Percentiles rank a stretch among this genome's conserved stretches.
These are phyloP conservation scores for Palythoa caribaeorum DNA, from an alignment of 92 coral and sea anemone species.

Conservation along the genomic window DNA sequence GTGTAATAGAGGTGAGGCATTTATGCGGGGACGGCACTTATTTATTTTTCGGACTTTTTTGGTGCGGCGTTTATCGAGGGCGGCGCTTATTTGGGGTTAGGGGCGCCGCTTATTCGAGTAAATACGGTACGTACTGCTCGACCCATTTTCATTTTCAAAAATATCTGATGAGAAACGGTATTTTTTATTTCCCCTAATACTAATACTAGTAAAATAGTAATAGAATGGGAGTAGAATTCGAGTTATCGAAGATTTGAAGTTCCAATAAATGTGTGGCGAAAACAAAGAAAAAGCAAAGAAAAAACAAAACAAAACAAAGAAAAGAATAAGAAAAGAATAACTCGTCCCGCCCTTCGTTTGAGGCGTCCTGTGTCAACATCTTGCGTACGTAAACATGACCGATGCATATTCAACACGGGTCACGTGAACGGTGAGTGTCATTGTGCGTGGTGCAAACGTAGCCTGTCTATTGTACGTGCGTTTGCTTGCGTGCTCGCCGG, in stretches of 20 bases:
- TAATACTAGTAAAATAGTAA: too few relatives aligned
- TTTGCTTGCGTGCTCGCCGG: conserved; percentile 44
- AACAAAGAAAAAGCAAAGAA: not conserved
- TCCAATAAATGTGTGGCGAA: not conserved
- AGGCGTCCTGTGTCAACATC: not conserved
- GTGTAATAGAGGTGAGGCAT: too few relatives aligned
- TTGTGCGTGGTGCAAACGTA: conserved; percentile 43
- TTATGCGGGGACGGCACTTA: too few relatives aligned
- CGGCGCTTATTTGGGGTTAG: too few relatives aligned
- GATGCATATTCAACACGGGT: conserved; percentile 46
- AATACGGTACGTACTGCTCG: not conserved
- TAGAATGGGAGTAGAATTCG: too few relatives aligned
- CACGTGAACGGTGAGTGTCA: conserved; percentile 50
- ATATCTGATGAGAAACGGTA: too few relatives aligned
- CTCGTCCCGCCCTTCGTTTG: too few relatives aligned
- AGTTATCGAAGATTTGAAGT: not conserved
- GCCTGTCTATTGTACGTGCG: conserved; percentile 48
- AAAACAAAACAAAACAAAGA: not conserved
- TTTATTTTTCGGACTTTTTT: too few relatives aligned
- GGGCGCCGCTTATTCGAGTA: not conserved
- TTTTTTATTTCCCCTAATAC: too few relatives aligned
- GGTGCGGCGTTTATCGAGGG: too few relatives aligned
- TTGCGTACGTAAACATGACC: conserved; percentile 19
- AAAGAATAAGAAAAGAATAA: not conserved
- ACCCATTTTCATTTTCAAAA: not conserved